Percentiles rank a stretch among this genome's conserved stretches.
Conservation (phyloP, 1,140 invertebrate species). For the Pentalonia nigronervosa region DNA sequence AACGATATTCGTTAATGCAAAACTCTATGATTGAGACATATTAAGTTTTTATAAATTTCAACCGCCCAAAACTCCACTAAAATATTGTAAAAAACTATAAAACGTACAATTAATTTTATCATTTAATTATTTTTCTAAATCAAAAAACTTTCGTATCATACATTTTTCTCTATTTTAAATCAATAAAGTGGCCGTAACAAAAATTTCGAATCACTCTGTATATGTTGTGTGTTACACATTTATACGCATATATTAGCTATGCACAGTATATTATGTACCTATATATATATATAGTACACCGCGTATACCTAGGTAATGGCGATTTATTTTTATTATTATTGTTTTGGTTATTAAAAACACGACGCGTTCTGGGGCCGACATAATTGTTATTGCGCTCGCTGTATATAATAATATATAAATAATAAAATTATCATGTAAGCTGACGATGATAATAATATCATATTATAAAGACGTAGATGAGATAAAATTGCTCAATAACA, state of each 20-base stretch:
- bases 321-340: conserved; percentile 20
- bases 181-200: too few species aligned
- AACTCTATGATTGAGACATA: too few species aligned
- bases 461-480: neutral
- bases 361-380: neutral
- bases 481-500: neutral
- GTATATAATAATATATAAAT: neutral
- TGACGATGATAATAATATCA: neutral
- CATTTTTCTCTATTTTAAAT: too few species aligned
- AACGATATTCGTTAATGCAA: too few species aligned
- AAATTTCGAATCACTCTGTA: neutral
- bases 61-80: too few species aligned
- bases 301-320: neutral
- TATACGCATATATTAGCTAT: neutral
- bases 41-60: too few species aligned
- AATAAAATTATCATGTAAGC: neutral
- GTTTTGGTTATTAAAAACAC: neutral
- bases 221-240: neutral
- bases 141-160: too few species aligned
- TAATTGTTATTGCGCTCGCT: neutral
- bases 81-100: too few species aligned
- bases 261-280: too few species aligned
- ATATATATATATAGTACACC: neutral
- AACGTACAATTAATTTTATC: too few species aligned
- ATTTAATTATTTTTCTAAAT: too few species aligned